Evolutionary conservation across 2,888 invertebrate species (phyloP), one percentile per base, ranked within the genome.

Genomic region (Poecilus cupreus): DNA sequence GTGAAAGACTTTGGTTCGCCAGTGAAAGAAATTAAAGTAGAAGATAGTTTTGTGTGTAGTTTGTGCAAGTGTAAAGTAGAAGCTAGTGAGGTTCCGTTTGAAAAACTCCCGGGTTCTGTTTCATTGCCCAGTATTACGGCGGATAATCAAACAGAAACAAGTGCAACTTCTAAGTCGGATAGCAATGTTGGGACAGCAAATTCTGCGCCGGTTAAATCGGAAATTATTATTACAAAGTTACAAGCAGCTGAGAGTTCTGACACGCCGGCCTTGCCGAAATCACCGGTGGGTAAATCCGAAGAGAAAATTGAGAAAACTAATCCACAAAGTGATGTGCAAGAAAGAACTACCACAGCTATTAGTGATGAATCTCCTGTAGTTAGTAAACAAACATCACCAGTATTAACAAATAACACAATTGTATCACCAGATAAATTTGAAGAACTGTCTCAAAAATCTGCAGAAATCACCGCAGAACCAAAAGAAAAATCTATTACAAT

Each of bases 1-100:
- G 88, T 90, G 32, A 89, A 90, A 80, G 92, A 92, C 86, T 91
- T 91, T 85, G 88, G 88, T 74, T 90, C 90, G 3, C 90, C 90
- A 1, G 86, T 87, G 10, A 86, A 87, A 81, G 89, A 89, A 83
- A 86, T 85, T 83, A 80, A 82, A 76, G 88, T 87, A 87, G 24
- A 46, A 77, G 43, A 87, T 85, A 32, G 32, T 32, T 70, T 81
- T 64, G 83, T 89, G 89, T 72, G 72, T 46, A 72, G 72, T 72
- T 43, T 72, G 24, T 72, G 60, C 1, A 20, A 51, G 18, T 51
- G 49, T 26, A 10, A 32, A 32, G 32, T 32, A 32, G 32, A 32
- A n/a, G n/a, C n/a, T 64, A 24, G 64, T 43, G 54, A 54, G 13
- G 43, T 8, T 39, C 18, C 20, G 54, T 4, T 54, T 22, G 22